Evolutionary conservation across 2,113 vertebrate species (phyloP), one percentile per base, ranked within the genome.

Genomic region (Paedocypris sp.): DNA sequence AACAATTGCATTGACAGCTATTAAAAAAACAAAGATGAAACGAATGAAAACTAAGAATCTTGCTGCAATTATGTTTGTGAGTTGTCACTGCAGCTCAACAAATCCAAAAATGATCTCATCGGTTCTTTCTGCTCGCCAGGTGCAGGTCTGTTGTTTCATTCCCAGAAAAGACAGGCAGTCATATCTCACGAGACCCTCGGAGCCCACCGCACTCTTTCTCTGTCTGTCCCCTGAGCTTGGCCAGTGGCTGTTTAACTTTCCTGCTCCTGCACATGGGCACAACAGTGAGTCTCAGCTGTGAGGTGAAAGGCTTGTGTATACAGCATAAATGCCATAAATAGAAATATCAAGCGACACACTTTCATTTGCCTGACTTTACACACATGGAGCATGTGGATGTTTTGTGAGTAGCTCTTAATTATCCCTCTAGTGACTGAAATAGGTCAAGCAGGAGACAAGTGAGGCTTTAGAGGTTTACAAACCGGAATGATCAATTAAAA

Each of bases 161-260:
- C 48, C 36, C 8, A 4, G 20, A 5, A 42, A 42, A 36, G 19
- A 33, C 39, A 33, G 54, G 61, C 22, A 35, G 19, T 20, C 12
- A 15, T 32, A 8, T 10, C 54, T 31, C 39, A 11, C 2, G 26
- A 43, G 54, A 18, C 26, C 53, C 8, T 31, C 15, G 16, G 9
- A 31, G 10, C 29, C 31, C 48, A 29, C 16, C 5, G 16, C 23
- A 29, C 16, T 51, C 31, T 54, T 47, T 46, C 41, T 45, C 48
- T 32, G 16, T 52, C 29, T 32, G 16, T 43, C 28, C 29, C 47
- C 9, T 22, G 49, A 61, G 48, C 19, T 35, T 26, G 29, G 47
- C 61, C 49, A 63, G 26, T 45, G 49, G 61, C 49, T 63, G 49
- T 63, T 63, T 23, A 25, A 43, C 29, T 32, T 43, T 25, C 16